Percentiles rank a stretch among this genome's conserved stretches.
phyloP scores from a whole-genome alignment of 2,888 invertebrate genomes.

The Eilema griseolum region DNA sequence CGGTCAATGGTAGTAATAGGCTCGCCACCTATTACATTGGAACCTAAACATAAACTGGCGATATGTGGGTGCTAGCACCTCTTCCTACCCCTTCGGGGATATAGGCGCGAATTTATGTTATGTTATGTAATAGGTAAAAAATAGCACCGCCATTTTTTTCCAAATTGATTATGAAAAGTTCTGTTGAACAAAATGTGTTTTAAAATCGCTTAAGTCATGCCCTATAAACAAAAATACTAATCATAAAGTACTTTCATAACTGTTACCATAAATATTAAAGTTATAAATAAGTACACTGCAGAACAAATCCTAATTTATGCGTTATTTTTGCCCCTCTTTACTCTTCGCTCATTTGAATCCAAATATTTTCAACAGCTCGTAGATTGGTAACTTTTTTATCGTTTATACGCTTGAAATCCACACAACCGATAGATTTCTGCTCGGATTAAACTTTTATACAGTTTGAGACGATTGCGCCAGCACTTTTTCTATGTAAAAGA shows the following conservation, averaged over 20 bases:
- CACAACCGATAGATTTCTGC: constrained; percentile 21
- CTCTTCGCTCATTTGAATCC: not conserved
- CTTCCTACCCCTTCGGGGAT: no score
- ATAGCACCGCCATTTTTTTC: not conserved
- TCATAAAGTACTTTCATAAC: constrained; percentile 4
- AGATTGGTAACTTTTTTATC: constrained; percentile 12
- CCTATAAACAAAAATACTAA: not conserved
- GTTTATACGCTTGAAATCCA: constrained; percentile 18
- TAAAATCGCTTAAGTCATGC: not conserved
- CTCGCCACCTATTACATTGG: no score
- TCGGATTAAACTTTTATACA: constrained; percentile 21
- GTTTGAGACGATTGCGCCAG: constrained; percentile 30
- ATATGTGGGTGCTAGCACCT: no score
- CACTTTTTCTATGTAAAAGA: constrained; percentile 48
- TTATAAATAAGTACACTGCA: not conserved
- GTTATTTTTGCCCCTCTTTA: not conserved
- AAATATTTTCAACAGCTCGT: constrained; percentile 16
- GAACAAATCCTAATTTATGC: not conserved
- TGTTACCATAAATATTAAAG: not conserved
- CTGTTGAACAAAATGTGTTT: not conserved
- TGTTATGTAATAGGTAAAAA: no score
- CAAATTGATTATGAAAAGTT: not conserved
- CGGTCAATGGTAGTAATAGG: no score
- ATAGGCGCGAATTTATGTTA: no score
- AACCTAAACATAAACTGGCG: no score